Conservation (phyloP, 2,113 vertebrate species). For the Poicephalus meyeri region DNA sequence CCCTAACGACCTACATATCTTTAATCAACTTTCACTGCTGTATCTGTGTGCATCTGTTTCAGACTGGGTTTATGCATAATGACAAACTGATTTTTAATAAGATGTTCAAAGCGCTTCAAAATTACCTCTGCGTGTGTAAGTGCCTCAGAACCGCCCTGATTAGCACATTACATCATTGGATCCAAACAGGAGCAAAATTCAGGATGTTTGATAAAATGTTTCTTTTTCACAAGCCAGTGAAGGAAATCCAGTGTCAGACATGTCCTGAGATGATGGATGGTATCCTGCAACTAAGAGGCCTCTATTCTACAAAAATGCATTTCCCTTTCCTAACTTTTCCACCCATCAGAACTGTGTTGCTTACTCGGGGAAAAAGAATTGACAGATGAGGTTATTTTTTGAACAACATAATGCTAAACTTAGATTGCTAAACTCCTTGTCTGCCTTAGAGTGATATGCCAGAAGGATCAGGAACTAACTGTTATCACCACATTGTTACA, state of each 20-base stretch:
- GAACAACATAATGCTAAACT: neutral
- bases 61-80: neutral
- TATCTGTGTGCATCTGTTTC: neutral
- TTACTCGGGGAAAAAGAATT: neutral
- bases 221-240: neutral
- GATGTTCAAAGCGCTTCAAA: neutral
- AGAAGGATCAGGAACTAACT: neutral
- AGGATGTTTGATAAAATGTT: conserved; percentile 20
- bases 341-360: neutral
- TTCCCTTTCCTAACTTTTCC: conserved; percentile 35
- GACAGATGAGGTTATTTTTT: neutral
- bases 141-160: neutral
- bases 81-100: neutral
- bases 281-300: conserved; percentile 31
- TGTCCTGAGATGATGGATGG: conserved; percentile 45
- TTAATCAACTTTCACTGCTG: neutral
- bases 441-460: neutral
- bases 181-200: neutral
- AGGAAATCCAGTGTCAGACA: conserved; percentile 50
- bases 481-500: neutral
- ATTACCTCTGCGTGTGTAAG: neutral
- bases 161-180: neutral
- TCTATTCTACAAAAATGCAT: neutral
- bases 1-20: neutral
- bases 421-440: neutral